phyloP scores from a whole-genome alignment of 2,113 vertebrate species.

The Fulica atra region DNA sequence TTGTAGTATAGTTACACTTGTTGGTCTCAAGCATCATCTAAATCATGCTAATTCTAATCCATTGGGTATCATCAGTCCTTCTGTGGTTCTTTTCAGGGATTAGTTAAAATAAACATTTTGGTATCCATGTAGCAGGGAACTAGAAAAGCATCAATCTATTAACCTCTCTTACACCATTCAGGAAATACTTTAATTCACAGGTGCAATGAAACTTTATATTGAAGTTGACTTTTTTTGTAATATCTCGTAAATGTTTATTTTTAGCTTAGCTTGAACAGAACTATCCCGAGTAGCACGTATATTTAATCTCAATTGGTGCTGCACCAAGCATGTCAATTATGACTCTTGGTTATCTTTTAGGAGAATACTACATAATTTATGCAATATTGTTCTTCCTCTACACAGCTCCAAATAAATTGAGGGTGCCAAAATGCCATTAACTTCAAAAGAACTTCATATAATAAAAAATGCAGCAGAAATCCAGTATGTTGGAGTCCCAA shows the following conservation, averaged over 20 bases:
- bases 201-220: not conserved
- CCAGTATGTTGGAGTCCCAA: not conserved
- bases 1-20: not conserved
- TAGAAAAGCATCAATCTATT: not conserved
- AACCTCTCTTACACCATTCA: not conserved
- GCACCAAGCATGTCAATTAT: not conserved
- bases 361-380: not conserved
- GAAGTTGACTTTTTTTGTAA: not conserved
- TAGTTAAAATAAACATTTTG: not conserved
- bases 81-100: not conserved
- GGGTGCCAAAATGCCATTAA: not conserved
- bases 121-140: not conserved
- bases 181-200: not conserved
- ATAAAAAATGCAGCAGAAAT: not conserved
- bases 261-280: not conserved
- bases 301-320: not conserved
- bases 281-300: not conserved
- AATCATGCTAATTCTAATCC: not conserved
- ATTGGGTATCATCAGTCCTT: not conserved
- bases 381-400: not conserved
- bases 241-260: not conserved
- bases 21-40: not conserved
- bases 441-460: not conserved
- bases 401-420: not conserved
- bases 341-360: not conserved